These are phyloP conservation scores for Daktulosphaira vitifoliae DNA, from an alignment of 1,140 invertebrate genomes.

Conservation along the genomic window DNA sequence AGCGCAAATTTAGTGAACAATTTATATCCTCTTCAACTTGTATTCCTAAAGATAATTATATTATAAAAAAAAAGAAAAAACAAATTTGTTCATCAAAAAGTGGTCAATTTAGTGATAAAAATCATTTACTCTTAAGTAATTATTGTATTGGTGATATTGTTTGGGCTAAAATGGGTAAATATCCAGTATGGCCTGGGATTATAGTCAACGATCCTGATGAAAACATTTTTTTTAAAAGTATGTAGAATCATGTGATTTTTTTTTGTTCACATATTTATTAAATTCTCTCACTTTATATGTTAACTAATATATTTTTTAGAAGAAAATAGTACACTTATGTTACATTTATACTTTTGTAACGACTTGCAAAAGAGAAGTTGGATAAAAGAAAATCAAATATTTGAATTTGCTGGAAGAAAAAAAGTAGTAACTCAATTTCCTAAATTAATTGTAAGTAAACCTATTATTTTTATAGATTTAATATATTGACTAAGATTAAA, in stretches of 20 bases:
- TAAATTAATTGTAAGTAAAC: background rate
- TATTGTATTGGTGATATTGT: constrained; percentile 7
- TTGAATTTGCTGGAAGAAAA: background rate
- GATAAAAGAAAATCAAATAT: background rate
- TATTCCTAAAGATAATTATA: too few relatives aligned
- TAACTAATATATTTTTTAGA: background rate
- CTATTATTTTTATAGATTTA: too few relatives aligned
- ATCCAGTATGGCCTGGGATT: constrained; percentile 16
- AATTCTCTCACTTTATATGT: too few relatives aligned
- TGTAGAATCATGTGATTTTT: background rate
- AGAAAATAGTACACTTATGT: background rate
- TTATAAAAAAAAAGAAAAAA: too few relatives aligned
- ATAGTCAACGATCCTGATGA: background rate
- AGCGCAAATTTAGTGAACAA: background rate
- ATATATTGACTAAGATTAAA: too few relatives aligned
- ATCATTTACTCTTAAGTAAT: too few relatives aligned
- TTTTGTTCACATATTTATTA: too few relatives aligned
- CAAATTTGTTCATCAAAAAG: too few relatives aligned
- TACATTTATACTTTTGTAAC: constrained; percentile 13
- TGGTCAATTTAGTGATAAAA: too few relatives aligned
- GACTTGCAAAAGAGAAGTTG: constrained; percentile 10
- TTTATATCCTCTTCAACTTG: too few relatives aligned
- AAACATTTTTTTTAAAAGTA: constrained; percentile 1
- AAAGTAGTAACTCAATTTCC: background rate
- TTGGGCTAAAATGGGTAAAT: constrained; percentile 18